Base-by-base conservation (phyloP, 2,888 invertebrate genomes). In the Ditylenchus weischeri region DNA sequence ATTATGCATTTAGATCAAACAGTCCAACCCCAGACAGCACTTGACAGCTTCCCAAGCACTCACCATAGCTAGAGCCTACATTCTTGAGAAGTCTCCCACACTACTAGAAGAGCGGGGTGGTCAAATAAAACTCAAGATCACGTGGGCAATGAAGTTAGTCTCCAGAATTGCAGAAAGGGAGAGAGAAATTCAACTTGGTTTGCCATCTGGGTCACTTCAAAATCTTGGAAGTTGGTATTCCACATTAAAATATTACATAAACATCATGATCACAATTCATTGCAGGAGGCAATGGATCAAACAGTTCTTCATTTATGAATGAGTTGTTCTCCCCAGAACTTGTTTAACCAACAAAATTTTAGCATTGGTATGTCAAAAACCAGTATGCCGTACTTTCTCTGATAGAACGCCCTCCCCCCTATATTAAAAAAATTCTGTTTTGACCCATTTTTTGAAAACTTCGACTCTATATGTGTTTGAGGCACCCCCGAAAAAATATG, bases 31-130 rank as follows among this genome's bases (percentile, higher is more conserved):
- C 0, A 71, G 74, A 57, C 70, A 71, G 15, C 72, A 76, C 67
- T 58, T 72, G 57, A 79, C 78, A 8, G 83, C 84, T 11, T 81
- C 81, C 19, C 73, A 83, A 50, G 84, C 83, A 8, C 82, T 85
- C 50, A 78, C 81, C 43, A 81, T 84, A 49, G 84, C 84, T 23
- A 78, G 81, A 57, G 81, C 82, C 51, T 84, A 84, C 62, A 81
- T 85, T 59, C 72, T 80, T 69, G 81, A 83, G 66, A 79, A 83
- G 68, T 72, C 78, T 43, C 84, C 84, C 0, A 77, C 77, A 6
- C 74, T 84, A 11, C 74, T 85, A 66, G 83, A 82, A 54, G 84
- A 84, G 69, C 80, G 83, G 70, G 85, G 85, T 19, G 85, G 85
- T 18, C 79, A 79, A 29, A 78, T 84, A n/a, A 83, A 82, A 48